phyloP scores from a whole-genome alignment of 2,113 vertebrate species.

The Lonchura striata region DNA sequence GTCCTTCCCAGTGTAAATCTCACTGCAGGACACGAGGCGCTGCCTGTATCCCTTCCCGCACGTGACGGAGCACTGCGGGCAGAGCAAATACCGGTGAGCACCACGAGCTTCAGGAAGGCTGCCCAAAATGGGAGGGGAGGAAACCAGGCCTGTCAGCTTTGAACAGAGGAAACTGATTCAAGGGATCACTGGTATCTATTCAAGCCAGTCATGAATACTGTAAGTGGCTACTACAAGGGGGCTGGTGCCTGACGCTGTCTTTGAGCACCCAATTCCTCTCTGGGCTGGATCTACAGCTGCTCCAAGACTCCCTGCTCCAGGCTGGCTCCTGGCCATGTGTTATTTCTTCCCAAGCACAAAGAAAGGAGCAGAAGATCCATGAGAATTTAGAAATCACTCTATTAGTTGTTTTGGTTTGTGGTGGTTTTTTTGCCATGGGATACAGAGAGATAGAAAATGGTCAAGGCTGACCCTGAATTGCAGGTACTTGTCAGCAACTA shows the following conservation, averaged over 20 bases:
- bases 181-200: background rate
- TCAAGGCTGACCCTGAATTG: background rate
- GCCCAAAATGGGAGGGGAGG: background rate
- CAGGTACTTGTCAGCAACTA: background rate
- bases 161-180: background rate
- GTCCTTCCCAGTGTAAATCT: constrained; percentile 89
- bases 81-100: background rate
- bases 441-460: background rate
- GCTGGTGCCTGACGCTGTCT: background rate
- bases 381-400: background rate
- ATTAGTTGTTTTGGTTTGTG: background rate
- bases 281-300: background rate
- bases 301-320: background rate
- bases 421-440: too few relatives aligned
- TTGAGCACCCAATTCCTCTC: background rate
- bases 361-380: background rate
- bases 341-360: background rate
- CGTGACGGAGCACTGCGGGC: constrained; percentile 86
- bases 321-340: background rate
- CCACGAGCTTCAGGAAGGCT: fast-evolving
- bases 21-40: constrained; percentile 92
- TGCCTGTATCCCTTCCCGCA: constrained; percentile 92
- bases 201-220: background rate
- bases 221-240: background rate
- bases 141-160: background rate